Evolutionary conservation across 2,797 vertebrate species (phyloP), one percentile per base, ranked within the genome.

Genomic region (Sebastes melanostomus): DNA sequence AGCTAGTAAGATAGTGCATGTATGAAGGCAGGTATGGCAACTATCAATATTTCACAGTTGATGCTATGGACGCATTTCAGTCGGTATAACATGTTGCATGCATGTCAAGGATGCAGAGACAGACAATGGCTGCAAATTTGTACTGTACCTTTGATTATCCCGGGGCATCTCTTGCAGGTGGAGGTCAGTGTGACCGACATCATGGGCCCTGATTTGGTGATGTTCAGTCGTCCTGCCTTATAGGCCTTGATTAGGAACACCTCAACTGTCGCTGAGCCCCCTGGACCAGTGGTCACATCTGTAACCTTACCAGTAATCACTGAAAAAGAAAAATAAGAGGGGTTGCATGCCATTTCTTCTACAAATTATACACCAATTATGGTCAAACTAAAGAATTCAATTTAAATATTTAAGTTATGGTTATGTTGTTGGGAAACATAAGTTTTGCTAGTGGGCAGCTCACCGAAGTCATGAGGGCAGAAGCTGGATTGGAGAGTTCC

Each of bases 391-490:
- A 24, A 32, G 0, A 66, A 29, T 66, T 6, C 0, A 7, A 7
- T 30, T 7, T 16, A n/a, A 14, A 42, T 46, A 34, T 70, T 38
- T 2, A 25, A 58, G 6, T 22, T 13, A 55, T 67, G 25, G 5
- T 62, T 4, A 6, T 69, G 66, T 65, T 34, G 6, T 42, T 2
- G 2, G 18, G 5, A 20, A 30, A 74, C 3, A 24, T 56, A 36
- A 8, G 24, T 16, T 25, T 24, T 92, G 83, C 16, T 13, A n/a
- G 22, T 56, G 5, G 32, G 25, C 14, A 2, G 62, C 18, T 97
- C 90, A 98, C 97, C 97, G 20, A 97, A 97, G 80, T 96, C 93
- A 36, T 95, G 95, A 70, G 93, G 83, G 81, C 97, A 98, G 91
- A 96, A 98, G 79, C 92, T 96, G 83, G 94, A 94, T 80, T 96